Percentiles rank a stretch among this genome's conserved stretches.
phyloP scores from a whole-genome alignment of 2,113 vertebrate species.

The Bos javanicus region DNA sequence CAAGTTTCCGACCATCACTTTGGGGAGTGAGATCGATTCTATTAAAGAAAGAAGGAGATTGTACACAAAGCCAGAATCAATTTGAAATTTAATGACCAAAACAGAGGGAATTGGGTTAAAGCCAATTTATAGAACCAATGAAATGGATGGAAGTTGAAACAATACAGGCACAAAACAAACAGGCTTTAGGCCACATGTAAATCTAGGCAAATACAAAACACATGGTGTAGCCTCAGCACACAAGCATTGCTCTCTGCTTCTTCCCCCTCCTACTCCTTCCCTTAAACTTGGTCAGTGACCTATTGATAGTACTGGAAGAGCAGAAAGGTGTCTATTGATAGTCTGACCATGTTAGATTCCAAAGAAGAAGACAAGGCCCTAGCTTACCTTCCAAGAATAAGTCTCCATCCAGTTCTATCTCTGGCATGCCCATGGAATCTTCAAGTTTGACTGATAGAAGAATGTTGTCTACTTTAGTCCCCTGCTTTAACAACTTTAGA shows the following conservation, averaged over 20 bases:
- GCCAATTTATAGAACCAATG: constrained; percentile 39
- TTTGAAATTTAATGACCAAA: constrained; percentile 55
- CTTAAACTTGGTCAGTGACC: not conserved
- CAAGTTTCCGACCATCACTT: constrained; percentile 7
- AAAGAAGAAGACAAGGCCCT: not conserved
- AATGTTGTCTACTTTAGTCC: not conserved
- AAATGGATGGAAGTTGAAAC: constrained; percentile 42
- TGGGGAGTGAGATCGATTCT: not conserved
- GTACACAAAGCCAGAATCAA: constrained; percentile 26
- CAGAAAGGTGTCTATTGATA: not conserved
- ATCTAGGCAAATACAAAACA: constrained; percentile 52
- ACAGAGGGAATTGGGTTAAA: constrained; percentile 34
- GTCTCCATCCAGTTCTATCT: not conserved
- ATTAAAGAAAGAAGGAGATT: constrained; percentile 37
- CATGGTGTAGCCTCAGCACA: not conserved
- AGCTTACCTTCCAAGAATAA: not conserved
- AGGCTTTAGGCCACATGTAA: not conserved
- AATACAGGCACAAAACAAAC: constrained; percentile 1
- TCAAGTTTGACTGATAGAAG: not conserved
- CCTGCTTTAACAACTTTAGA: not conserved
- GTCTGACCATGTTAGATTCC: not conserved
- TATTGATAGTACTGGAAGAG: constrained; percentile 5
- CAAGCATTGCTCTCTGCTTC: not conserved
- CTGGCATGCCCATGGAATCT: not conserved
- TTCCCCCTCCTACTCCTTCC: not conserved